phyloP scores from a whole-genome alignment of 2,888 invertebrate species.

The Pollenia labialis region DNA sequence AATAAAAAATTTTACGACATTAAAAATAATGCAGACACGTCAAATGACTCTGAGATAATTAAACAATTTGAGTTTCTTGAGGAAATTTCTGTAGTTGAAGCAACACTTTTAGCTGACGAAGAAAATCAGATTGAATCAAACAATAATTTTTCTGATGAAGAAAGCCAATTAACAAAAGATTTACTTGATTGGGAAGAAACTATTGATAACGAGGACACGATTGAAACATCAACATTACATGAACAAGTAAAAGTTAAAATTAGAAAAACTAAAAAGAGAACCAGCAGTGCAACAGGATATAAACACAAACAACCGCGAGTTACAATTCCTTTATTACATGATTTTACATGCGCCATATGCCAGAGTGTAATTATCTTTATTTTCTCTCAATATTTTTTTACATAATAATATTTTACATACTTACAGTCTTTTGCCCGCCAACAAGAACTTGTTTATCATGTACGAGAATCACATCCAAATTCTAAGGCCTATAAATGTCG shows the following conservation, averaged over 20 bases:
- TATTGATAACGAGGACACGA: neutral
- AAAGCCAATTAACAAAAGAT: neutral
- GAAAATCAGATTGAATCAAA: neutral
- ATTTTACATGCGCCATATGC: conserved; percentile 65
- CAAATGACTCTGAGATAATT: neutral
- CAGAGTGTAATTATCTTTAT: conserved; percentile 52
- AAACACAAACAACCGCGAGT: conserved; percentile 65
- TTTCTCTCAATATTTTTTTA: neutral
- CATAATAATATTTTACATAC: conserved; percentile 22
- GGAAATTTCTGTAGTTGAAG: neutral
- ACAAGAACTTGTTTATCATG: conserved; percentile 67
- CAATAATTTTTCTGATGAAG: neutral
- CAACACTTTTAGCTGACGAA: neutral
- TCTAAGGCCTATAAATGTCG: conserved; percentile 73
- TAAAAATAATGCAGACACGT: too few relatives aligned
- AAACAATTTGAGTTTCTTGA: neutral
- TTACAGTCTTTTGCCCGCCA: conserved; percentile 68
- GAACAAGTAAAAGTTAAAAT: conserved; percentile 14
- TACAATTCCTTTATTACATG: conserved; percentile 63
- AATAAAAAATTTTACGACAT: too few relatives aligned
- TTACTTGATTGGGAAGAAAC: neutral
- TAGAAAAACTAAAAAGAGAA: conserved; percentile 13
- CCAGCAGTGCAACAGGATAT: neutral
- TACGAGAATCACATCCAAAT: conserved; percentile 68
- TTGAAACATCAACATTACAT: neutral